Percentiles rank a stretch among this genome's conserved stretches.
phyloP scores from a whole-genome alignment of 1,140 invertebrate species.

The Drosophila orena region DNA sequence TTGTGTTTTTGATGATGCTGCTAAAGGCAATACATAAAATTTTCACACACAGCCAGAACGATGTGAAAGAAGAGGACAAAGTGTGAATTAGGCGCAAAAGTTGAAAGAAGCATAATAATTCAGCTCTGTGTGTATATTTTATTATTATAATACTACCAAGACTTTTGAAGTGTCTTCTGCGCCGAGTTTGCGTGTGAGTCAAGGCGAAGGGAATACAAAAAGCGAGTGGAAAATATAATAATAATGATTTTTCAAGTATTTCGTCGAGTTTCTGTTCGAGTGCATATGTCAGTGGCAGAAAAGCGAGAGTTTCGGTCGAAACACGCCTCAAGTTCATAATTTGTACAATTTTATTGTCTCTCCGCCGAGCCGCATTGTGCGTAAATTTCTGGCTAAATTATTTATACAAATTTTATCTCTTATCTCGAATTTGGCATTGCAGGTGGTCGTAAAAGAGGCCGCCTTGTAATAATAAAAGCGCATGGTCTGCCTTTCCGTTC shows the following conservation, averaged over 20 bases:
- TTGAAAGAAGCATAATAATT: conserved; percentile 77
- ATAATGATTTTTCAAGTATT: conserved; percentile 40
- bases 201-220: conserved; percentile 23
- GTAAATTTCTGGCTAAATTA: conserved; percentile 52
- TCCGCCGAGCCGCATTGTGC: conserved; percentile 5
- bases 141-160: conserved; percentile 64
- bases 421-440: conserved; percentile 61
- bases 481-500: conserved; percentile 36
- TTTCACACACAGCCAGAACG: conserved; percentile 65
- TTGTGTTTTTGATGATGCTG: conserved; percentile 71
- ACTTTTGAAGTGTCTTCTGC: conserved; percentile 62
- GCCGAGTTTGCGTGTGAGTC: conserved; percentile 9
- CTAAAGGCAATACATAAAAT: conserved; percentile 82
- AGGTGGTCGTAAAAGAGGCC: conserved; percentile 74
- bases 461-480: conserved; percentile 71
- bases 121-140: conserved; percentile 55
- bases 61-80: conserved; percentile 41
- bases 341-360: conserved; percentile 62
- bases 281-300: conserved; percentile 71
- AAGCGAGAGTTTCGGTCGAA: conserved; percentile 27
- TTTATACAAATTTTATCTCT: conserved; percentile 72
- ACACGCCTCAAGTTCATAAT: conserved; percentile 76
- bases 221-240: conserved; percentile 22
- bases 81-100: conserved; percentile 83
- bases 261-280: conserved; percentile 38